Conservation (phyloP, 30 jellyfish, hydroid and myxozoan species). For the Aurelia aurita region DNA sequence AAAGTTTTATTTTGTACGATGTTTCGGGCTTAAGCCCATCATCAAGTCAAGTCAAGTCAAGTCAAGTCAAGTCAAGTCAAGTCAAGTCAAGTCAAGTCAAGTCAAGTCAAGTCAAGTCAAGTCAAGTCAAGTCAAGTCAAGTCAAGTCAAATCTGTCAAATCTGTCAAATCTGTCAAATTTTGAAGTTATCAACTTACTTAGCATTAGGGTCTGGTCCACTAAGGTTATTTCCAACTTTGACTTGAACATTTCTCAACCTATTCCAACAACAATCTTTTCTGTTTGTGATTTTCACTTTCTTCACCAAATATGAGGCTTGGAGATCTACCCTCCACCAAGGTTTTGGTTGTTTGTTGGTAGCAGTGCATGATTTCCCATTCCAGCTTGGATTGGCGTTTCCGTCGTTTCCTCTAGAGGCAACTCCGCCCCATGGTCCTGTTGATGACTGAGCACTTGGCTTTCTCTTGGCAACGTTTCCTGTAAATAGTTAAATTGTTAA, state of each 20-base stretch:
- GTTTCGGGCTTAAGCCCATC: too few species aligned
- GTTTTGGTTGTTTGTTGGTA: slow-evolving; percentile 39
- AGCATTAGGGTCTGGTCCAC: slow-evolving; percentile 24
- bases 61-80: too few species aligned
- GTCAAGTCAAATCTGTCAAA: too few species aligned
- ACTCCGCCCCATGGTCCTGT: slow-evolving; percentile 69
- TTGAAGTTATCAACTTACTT: slow-evolving; percentile 3
- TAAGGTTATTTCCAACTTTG: slow-evolving; percentile 34
- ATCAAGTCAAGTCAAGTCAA: too few species aligned
- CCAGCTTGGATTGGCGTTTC: slow-evolving; percentile 49
- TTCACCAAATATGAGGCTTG: neutral
- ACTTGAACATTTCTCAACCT: slow-evolving; percentile 41
- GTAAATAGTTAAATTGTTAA: neutral
- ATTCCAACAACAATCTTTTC: slow-evolving; percentile 61
- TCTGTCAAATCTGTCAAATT: too few species aligned
- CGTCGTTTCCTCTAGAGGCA: slow-evolving; percentile 56
- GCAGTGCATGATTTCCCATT: slow-evolving; percentile 45
- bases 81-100: too few species aligned
- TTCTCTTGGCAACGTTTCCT: slow-evolving; percentile 55
- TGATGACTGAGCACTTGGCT: slow-evolving; percentile 57
- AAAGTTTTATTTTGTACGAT: too few species aligned
- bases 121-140: too few species aligned
- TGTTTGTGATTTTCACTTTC: slow-evolving; percentile 43
- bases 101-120: too few species aligned
- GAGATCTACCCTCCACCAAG: slow-evolving; percentile 79